Base-by-base conservation (phyloP, 2,113 vertebrate genomes). In the Plectropomus leopardus region DNA sequence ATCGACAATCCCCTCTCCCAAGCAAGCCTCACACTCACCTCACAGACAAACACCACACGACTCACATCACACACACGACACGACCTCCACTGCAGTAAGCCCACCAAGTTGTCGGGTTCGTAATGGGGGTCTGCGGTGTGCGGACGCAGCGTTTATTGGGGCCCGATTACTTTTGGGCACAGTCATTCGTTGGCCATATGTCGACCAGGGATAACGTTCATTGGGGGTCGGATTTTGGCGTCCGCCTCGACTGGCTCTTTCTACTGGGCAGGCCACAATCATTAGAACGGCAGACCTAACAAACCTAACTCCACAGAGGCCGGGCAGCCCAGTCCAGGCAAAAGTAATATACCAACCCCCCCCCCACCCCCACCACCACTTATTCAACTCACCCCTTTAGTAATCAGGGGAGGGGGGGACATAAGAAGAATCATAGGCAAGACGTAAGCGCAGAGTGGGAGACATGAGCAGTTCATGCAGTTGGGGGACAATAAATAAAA, bases 291-390 rank as follows among this genome's bases (percentile, higher is more conserved):
- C 89, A 84, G 68, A 84, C 86, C 21, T 85, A 77, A 92, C 88
- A n/a, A n/a, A 82, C 89, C 9, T 87, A 84, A 91, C 88, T n/a
- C 87, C 84, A 79, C 36, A 60, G 75, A 84, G 83, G 68, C 34
- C 1, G 68, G 55, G 63, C 89, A 94, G 93, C 86, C 74, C 88
- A 89, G 93, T 94, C 89, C n/a, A n/a, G 95, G 93, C 86, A 94
- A 93, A 94, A n/a, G n/a, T 94, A 88, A 40, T 10, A 40, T 40
- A 40, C 68, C 71, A 24, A 60, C 61, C 57, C 57, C 50, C 72
- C 63, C 55, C 47, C 44, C n/a, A n/a, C n/a, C n/a, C n/a, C n/a
- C n/a, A n/a, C n/a, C n/a, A n/a, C n/a, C n/a, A n/a, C n/a, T n/a
- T n/a, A n/a, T n/a, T n/a, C n/a, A n/a, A n/a, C 45, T 8, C 15